Evolutionary conservation across 2,797 vertebrate genomes (phyloP), one percentile per base, ranked within the genome.

Genomic region (Petrocephalus schoutedeni): DNA sequence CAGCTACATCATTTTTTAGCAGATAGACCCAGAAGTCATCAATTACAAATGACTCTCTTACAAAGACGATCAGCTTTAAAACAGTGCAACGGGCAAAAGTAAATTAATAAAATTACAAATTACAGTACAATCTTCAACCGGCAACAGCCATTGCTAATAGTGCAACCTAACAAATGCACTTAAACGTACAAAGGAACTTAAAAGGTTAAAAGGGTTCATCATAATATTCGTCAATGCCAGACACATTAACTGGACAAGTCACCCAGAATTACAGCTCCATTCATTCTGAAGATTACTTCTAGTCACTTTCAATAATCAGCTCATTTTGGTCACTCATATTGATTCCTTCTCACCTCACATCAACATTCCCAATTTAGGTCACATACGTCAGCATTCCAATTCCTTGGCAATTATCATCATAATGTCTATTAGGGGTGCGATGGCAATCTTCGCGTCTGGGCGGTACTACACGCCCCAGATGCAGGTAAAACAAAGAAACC

Each of bases 1-100:
- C 96, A 96, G 97, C 95, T 97, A 96, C 95, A 96, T 95, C 94
- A 95, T 94, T 97, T 28, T 93, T 94, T 95, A 94, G 94, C 94
- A 95, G 94, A 92, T 94, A 93, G 86, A 95, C 92, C 93, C 91
- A 71, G 6, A 91, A 89, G 92, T 93, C 89, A 93, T 92, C 90
- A 88, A 87, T 88, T 90, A 91, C 89, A 90, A 93, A 93, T 91
- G 91, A 91, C 90, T 89, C 41, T 21, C 51, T 88, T 89, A 85
- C n/a, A 61, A 57, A 49, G 21, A 80, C 16, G 12, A 64, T 23
- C 3, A 0, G 10, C 21, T 57, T 16, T 56, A 54, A 64, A 86
- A 41, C 12, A 16, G 3, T 14, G 12, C 10, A 36, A 32, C 1
- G 4, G 28, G 36, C 32, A 4, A 36, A 74, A 74, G 36, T 36